These are phyloP conservation scores for Amiota minor DNA, from an alignment of 2,888 invertebrate genomes.

Conservation along the genomic window DNA sequence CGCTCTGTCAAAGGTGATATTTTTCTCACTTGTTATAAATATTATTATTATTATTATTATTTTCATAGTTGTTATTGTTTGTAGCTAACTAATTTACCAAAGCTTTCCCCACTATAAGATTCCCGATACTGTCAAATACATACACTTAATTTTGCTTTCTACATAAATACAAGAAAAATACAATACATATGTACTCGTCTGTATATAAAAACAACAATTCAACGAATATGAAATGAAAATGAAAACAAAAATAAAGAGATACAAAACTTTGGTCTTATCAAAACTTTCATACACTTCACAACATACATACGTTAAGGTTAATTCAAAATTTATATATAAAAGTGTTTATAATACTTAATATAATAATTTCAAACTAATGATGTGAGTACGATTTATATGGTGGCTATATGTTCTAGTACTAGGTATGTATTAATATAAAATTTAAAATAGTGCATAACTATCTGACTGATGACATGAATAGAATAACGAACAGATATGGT, in stretches of 20 bases:
- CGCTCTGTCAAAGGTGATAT: constrained; percentile 6
- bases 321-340: too few relatives aligned
- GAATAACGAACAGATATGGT: too few relatives aligned
- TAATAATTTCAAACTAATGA: too few relatives aligned
- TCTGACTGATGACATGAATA: too few relatives aligned
- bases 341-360: too few relatives aligned
- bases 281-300: too few relatives aligned
- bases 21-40: not conserved
- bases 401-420: too few relatives aligned
- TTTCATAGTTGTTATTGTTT: not conserved
- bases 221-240: constrained; percentile 4
- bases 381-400: too few relatives aligned
- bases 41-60: not conserved
- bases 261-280: not conserved
- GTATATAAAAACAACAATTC: not conserved
- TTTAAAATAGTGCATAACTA: too few relatives aligned
- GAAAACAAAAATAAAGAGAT: not conserved
- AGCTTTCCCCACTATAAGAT: constrained; percentile 6
- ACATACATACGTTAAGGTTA: too few relatives aligned
- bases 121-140: constrained; percentile 3
- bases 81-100: constrained; percentile 25
- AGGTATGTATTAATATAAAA: too few relatives aligned
- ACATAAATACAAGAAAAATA: not conserved
- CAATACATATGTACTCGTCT: not conserved
- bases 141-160: constrained; percentile 22